These are phyloP conservation scores for Zingel zingel DNA, from an alignment of 2,113 vertebrate genomes.

Conservation along the genomic window DNA sequence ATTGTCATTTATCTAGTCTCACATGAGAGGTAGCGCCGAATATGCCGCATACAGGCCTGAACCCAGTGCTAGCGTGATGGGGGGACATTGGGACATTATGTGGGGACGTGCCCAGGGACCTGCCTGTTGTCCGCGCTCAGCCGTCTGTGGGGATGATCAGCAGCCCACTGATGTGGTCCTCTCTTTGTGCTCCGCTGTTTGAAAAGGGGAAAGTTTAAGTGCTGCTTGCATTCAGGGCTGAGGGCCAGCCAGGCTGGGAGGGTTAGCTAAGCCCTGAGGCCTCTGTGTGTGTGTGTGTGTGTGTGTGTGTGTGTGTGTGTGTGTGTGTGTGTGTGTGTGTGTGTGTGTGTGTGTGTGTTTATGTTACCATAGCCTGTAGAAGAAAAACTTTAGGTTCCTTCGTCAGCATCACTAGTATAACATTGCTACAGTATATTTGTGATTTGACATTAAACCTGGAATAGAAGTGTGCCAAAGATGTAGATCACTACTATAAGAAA, in stretches of 20 bases:
- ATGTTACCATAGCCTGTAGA: constrained; percentile 4
- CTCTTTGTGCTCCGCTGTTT: constrained; percentile 83
- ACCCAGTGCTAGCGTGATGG: constrained; percentile 34
- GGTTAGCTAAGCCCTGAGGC: constrained; percentile 78
- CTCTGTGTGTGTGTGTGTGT: constrained; percentile 58
- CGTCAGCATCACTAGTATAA: constrained; percentile 3
- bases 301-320: constrained; percentile 37
- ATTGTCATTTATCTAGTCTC: constrained; percentile 97
- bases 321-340: constrained; percentile 57
- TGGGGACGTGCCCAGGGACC: constrained; percentile 73
- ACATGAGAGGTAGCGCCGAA: constrained; percentile 89
- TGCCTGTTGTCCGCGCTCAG: constrained; percentile 81
- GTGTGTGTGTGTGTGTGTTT: constrained; percentile 53
- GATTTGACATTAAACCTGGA: neutral
- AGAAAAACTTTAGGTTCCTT: constrained; percentile 27
- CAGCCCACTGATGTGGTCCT: constrained; percentile 78
- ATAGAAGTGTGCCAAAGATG: neutral
- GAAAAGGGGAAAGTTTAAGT: constrained; percentile 88
- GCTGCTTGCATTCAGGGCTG: constrained; percentile 78
- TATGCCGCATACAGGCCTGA: constrained; percentile 48
- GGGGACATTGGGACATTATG: constrained; percentile 71
- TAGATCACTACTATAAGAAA: neutral
- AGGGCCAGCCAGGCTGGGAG: constrained; percentile 73
- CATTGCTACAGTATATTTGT: too few species aligned
- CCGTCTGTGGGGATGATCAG: constrained; percentile 77